A percentile compares a stretch with the other conserved stretches of the same genome.
Conservation (phyloP, 2,797 vertebrate genomes). For the Aphelocoma californica region DNA sequence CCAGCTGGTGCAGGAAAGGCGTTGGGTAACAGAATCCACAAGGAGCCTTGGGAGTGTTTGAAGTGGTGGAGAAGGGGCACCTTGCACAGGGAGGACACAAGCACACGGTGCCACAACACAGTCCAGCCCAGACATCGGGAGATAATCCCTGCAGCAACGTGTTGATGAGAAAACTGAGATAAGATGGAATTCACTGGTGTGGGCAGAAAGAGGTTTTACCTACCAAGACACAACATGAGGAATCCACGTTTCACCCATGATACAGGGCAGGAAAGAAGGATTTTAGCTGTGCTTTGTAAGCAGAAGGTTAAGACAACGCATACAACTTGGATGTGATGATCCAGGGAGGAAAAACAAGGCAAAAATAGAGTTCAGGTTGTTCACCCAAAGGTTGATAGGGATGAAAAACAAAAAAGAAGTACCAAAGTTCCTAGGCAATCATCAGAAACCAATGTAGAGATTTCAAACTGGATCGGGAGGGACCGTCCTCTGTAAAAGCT, state of each 20-base stretch:
- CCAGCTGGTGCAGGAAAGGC: not conserved
- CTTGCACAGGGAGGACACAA: not conserved
- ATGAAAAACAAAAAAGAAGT: not conserved
- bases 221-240: not conserved
- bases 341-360: not conserved
- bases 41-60: not conserved
- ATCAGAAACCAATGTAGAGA: not conserved
- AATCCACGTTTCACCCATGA: not conserved
- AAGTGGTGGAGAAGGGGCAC: not conserved
- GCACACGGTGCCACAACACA: not conserved
- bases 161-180: not conserved
- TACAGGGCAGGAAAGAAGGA: not conserved
- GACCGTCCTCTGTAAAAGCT: not conserved
- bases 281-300: not conserved
- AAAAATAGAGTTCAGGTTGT: not conserved
- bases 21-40: not conserved
- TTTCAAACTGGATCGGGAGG: not conserved
- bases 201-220: not conserved
- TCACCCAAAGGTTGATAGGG: not conserved
- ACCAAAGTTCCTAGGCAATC: not conserved
- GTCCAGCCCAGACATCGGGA: not conserved
- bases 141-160: not conserved
- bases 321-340: not conserved
- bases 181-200: not conserved
- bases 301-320: not conserved